These are phyloP conservation scores for Cynaeus angustus DNA, from an alignment of 2,888 invertebrate species.

Conservation along the genomic window DNA sequence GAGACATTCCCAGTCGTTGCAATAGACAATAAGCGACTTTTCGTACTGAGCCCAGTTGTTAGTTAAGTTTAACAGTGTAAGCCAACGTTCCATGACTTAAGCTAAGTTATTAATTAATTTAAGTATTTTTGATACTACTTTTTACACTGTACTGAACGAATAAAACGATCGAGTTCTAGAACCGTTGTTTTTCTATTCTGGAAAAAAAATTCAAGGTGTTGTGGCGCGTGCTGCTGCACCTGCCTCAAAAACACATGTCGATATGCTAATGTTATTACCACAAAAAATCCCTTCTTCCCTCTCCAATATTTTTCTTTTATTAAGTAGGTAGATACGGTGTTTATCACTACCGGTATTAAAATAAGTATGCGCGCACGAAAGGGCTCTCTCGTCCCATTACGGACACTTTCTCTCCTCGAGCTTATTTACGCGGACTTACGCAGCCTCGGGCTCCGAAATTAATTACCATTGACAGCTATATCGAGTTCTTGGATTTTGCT, in stretches of 20 bases:
- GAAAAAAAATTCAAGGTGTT: constrained; percentile 63
- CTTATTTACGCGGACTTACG: constrained; percentile 13
- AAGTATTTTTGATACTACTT: constrained; percentile 52
- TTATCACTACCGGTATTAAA: constrained; percentile 45
- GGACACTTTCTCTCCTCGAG: constrained; percentile 40
- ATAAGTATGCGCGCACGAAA: not conserved
- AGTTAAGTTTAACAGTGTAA: constrained; percentile 47
- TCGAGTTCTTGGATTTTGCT: constrained; percentile 25
- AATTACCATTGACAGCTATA: constrained; percentile 40
- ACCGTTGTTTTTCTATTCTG: constrained; percentile 5
- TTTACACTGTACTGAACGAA: constrained; percentile 48
- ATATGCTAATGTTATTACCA: constrained; percentile 65
- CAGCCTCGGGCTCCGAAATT: constrained; percentile 18
- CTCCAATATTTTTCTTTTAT: constrained; percentile 33
- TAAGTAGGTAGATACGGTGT: too few relatives aligned
- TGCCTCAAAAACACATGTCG: constrained; percentile 65
- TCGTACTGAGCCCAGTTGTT: constrained; percentile 44
- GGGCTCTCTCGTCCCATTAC: constrained; percentile 7
- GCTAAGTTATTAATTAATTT: constrained; percentile 49
- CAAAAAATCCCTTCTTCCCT: constrained; percentile 43
- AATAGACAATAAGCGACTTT: constrained; percentile 26
- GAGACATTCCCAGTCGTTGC: constrained; percentile 36
- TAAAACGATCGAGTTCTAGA: constrained; percentile 43
- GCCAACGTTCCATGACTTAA: constrained; percentile 51
- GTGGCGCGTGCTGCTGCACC: constrained; percentile 65